These are phyloP conservation scores for Lates japonicus DNA, from an alignment of 2,797 vertebrate species.

Conservation along the genomic window DNA sequence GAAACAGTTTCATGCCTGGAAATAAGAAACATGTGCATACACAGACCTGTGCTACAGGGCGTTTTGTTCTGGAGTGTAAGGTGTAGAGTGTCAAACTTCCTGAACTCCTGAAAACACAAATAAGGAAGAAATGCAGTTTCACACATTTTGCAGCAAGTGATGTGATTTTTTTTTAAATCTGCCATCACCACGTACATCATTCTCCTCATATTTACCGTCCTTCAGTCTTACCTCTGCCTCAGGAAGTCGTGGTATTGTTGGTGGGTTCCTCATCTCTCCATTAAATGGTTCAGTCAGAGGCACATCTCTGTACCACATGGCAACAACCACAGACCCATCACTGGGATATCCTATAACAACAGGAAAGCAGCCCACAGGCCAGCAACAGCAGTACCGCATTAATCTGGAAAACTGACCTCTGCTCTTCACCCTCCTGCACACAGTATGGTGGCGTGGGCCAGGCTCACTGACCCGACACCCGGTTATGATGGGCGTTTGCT, in stretches of 20 bases:
- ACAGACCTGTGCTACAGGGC: constrained; percentile 60
- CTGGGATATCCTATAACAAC: constrained; percentile 37
- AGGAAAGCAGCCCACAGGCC: not conserved
- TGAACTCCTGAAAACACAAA: constrained; percentile 61
- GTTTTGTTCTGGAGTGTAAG: constrained; percentile 53
- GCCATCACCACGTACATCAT: constrained; percentile 40
- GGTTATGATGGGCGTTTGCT: constrained; percentile 85
- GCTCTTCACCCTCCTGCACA: constrained; percentile 86
- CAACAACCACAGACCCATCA: constrained; percentile 65
- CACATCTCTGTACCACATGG: constrained; percentile 73
- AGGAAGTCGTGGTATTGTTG: constrained; percentile 30
- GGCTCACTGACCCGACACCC: constrained; percentile 86
- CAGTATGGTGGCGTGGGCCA: constrained; percentile 92
- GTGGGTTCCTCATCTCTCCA: constrained; percentile 55
- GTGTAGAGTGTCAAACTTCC: constrained; percentile 36
- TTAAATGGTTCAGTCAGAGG: constrained; percentile 74
- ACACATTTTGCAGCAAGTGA: not conserved
- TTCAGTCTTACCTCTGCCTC: constrained; percentile 48
- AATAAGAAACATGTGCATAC: not conserved
- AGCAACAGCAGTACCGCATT: not conserved
- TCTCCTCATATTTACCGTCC: constrained; percentile 50
- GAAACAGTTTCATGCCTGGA: not conserved
- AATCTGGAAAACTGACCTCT: constrained; percentile 82
- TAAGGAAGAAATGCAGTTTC: not conserved
- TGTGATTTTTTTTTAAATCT: constrained; percentile 14